Conservation (phyloP, 2,888 invertebrate species). For the Pachliopta kotzebuea region DNA sequence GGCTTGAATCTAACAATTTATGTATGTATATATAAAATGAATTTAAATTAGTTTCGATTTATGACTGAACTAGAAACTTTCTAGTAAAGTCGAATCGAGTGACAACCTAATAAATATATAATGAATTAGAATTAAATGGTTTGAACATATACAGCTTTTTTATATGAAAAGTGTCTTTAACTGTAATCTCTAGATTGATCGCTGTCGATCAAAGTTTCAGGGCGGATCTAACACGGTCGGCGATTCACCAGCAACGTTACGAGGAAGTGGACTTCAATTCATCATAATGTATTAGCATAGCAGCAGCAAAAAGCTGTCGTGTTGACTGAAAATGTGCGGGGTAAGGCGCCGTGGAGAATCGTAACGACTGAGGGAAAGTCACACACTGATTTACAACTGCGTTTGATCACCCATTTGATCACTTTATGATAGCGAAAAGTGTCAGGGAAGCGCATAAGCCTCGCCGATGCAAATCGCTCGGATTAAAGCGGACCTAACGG, state of each 20-base stretch:
- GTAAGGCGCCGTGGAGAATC: slow-evolving; percentile 62
- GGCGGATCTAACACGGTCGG: neutral
- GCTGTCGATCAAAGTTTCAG: slow-evolving; percentile 4
- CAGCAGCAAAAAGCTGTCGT: slow-evolving; percentile 64
- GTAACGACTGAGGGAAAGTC: slow-evolving; percentile 70
- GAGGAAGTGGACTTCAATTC: slow-evolving; percentile 46
- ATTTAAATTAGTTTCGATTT: slow-evolving; percentile 19
- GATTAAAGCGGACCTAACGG: slow-evolving; percentile 60
- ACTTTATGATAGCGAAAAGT: slow-evolving; percentile 77
- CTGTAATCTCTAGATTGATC: neutral
- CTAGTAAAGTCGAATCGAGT: neutral
- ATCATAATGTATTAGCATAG: slow-evolving; percentile 64
- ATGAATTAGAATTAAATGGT: neutral
- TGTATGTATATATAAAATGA: slow-evolving; percentile 3
- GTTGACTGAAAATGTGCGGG: slow-evolving; percentile 55
- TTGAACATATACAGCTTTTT: neutral
- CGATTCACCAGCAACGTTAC: slow-evolving; percentile 32
- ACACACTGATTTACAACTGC: slow-evolving; percentile 63
- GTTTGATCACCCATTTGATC: slow-evolving; percentile 76
- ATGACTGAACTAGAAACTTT: slow-evolving; percentile 3
- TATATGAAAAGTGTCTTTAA: neutral
- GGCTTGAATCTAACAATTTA: slow-evolving; percentile 8
- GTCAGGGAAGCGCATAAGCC: slow-evolving; percentile 69
- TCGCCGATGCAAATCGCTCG: slow-evolving; percentile 65
- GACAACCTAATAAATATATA: slow-evolving; percentile 1